Evolutionary conservation across 2,797 vertebrate genomes (phyloP).

Genomic region (Lagodon rhomboides): DNA sequence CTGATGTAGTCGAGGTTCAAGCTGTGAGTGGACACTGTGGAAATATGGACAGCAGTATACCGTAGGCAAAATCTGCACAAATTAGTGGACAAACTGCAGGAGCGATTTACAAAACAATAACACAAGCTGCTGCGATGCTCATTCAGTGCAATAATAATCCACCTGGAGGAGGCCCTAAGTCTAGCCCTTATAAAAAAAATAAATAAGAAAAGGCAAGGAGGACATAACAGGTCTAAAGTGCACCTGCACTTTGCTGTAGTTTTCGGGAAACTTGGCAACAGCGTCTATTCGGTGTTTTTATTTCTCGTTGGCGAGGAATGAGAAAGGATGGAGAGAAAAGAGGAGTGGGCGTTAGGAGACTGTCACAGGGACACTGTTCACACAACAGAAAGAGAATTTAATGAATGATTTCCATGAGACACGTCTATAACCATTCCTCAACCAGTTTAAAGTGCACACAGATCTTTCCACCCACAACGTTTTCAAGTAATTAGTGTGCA

Average conservation of each 20-base stretch:
- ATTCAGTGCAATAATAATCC: constrained; percentile 4
- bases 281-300: constrained; percentile 11
- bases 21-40: constrained; percentile 19
- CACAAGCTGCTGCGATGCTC: background rate
- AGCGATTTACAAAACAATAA: background rate
- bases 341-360: constrained; percentile 23
- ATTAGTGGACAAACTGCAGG: constrained; percentile 22
- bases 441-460: constrained; percentile 2
- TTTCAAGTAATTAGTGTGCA: constrained; percentile 41
- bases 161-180: background rate
- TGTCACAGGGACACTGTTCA: constrained; percentile 30
- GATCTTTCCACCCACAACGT: constrained; percentile 24
- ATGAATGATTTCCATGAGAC: constrained; percentile 38
- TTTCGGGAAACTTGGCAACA: background rate
- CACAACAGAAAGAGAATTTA: constrained; percentile 28
- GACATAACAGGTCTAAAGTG: background rate
- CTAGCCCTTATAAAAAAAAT: background rate
- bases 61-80: constrained; percentile 20
- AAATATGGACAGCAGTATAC: constrained; percentile 34
- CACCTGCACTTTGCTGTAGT: background rate
- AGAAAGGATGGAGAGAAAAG: background rate
- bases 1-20: constrained; percentile 12
- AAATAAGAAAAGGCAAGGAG: background rate
- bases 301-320: constrained; percentile 11
- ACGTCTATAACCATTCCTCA: background rate